Evolutionary conservation across 2,797 vertebrate species (phyloP).

Genomic region (Melanogrammus aeglefinus): DNA sequence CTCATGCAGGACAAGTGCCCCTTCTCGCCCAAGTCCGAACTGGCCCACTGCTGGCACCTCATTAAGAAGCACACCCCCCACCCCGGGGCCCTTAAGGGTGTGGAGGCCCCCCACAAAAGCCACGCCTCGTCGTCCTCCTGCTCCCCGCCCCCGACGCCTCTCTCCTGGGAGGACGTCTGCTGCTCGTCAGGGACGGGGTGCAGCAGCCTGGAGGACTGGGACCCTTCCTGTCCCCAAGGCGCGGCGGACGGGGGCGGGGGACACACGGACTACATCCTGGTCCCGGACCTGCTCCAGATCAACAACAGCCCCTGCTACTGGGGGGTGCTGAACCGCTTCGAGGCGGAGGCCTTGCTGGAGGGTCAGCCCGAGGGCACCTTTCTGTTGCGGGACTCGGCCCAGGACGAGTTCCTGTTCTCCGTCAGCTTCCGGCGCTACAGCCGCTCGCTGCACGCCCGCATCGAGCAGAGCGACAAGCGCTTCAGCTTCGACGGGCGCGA

Average conservation of each 20-base stretch:
- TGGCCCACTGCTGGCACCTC: conserved; percentile 92
- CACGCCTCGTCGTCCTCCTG: conserved; percentile 48
- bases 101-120: conserved; percentile 68
- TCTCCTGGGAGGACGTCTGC: conserved; percentile 76
- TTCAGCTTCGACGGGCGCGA: conserved; percentile 97
- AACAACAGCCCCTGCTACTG: conserved; percentile 96
- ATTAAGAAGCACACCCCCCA: conserved; percentile 85
- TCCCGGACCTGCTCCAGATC: conserved; percentile 95
- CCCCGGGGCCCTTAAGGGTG: conserved; percentile 66
- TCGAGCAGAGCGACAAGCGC: conserved; percentile 93
- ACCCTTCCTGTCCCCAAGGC: conserved; percentile 54
- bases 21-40: conserved; percentile 89
- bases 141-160: conserved; percentile 63
- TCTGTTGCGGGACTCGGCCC: conserved; percentile 90
- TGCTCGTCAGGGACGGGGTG: conserved; percentile 75
- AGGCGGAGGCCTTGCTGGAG: conserved; percentile 91
- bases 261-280: conserved; percentile 87
- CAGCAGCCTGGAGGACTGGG: conserved; percentile 77
- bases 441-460: conserved; percentile 92
- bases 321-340: conserved; percentile 94
- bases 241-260: conserved; percentile 53
- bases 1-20: conserved; percentile 95
- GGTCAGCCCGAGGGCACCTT: conserved; percentile 96
- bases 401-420: conserved; percentile 94
- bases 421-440: conserved; percentile 97